Conservation (phyloP, 2,113 vertebrate genomes). For the Ageneiosus marmoratus region DNA sequence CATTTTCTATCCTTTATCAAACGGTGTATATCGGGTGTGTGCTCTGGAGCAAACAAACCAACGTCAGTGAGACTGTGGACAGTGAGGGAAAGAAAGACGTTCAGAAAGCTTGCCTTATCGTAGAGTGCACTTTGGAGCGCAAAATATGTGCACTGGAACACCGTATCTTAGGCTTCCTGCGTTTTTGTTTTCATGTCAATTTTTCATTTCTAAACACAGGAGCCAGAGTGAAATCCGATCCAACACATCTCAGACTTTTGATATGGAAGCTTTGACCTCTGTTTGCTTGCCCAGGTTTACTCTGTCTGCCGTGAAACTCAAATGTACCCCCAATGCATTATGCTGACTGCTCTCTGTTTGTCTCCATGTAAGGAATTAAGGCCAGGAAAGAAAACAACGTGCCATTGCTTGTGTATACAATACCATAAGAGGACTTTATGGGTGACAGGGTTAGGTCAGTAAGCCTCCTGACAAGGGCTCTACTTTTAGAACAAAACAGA, state of each 20-base stretch:
- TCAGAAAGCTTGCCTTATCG: constrained; percentile 39
- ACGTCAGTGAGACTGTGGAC: not conserved
- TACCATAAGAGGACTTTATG: constrained; percentile 52
- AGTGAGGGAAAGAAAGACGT: not conserved
- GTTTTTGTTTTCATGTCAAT: constrained; percentile 65
- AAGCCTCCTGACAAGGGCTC: constrained; percentile 35
- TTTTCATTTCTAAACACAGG: constrained; percentile 69
- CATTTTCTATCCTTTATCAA: constrained; percentile 62
- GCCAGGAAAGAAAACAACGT: constrained; percentile 69
- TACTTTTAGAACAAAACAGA: constrained; percentile 45
- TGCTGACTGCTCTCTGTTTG: constrained; percentile 62
- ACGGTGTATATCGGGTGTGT: constrained; percentile 52
- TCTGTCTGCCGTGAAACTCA: constrained; percentile 15
- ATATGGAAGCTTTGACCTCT: constrained; percentile 70
- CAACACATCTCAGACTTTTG: constrained; percentile 70
- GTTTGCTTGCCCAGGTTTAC: constrained; percentile 54
- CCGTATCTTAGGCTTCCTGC: constrained; percentile 63
- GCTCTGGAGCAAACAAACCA: constrained; percentile 29
- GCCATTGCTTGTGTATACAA: constrained; percentile 57
- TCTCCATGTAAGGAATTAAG: constrained; percentile 76
- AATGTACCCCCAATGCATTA: constrained; percentile 30
- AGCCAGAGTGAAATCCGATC: constrained; percentile 69
- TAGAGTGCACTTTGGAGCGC: constrained; percentile 57
- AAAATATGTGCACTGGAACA: constrained; percentile 59
- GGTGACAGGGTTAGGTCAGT: constrained; percentile 45